Base-by-base conservation (phyloP, 2,888 invertebrate species). In the Melitaea athalia region DNA sequence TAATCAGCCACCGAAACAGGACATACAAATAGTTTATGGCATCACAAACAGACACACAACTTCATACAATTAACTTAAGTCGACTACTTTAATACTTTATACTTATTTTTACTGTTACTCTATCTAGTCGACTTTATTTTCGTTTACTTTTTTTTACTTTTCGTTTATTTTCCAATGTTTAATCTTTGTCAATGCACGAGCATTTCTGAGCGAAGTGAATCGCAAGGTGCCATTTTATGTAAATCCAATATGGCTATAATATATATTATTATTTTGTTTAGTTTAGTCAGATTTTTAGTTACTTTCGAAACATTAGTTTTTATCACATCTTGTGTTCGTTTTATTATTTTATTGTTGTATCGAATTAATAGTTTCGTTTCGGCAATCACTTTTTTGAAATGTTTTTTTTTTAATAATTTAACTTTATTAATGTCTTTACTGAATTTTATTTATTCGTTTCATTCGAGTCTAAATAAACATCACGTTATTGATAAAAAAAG, bases 141-240 rank as follows among this genome's bases (percentile, higher is more conserved):
- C 75, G 59, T 75, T 71, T 72, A 69, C 67, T 74, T 72, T 73
- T 64, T 75, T 73, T 73, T 73, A 59, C 65, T 75, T 73, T 70
- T 70, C 71, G 65, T 73, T 70, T 73, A 73, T 75, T 74, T 68
- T 66, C 70, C 69, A 71, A 66, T 74, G 33, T 55, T 75, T 74
- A 78, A 68, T 68, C 75, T 74, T 76, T 74, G 70, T 75, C 73
- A 78, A 81, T 80, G 81, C 79, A 78, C 77, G 76, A 72, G 79
- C 77, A 78, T 80, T 80, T 81, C 78, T 80, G 80, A 67, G 61
- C 66, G 57, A 85, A 85, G 91, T 89, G 88, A 89, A 89, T 91
- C 89, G 84, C 85, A 86, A 86, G 83, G 92, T 92, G 92, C 92
- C 92, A 92, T 92, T 82, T 77, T 83, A 85, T 80, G 77, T 75